Evolutionary conservation across 2,113 vertebrate species (phyloP).

Genomic region (Rhinogobius similis): DNA sequence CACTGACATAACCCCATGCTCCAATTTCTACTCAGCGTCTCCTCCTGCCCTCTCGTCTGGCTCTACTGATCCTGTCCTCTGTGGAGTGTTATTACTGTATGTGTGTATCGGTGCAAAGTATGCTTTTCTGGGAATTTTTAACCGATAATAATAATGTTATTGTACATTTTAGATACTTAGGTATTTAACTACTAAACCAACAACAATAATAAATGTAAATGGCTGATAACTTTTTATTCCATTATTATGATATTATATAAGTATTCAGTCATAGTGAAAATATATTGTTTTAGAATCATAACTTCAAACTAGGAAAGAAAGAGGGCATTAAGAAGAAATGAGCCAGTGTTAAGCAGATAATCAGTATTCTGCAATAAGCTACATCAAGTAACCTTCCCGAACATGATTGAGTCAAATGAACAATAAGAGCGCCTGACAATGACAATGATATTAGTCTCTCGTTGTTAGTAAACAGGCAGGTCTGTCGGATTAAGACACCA

Average conservation of each 20-base stretch:
- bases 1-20: conserved; percentile 39
- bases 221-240: not conserved
- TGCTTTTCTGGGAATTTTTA: not conserved
- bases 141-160: not conserved
- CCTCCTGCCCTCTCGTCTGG: conserved; percentile 25
- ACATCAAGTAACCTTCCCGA: conserved; percentile 69
- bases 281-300: not conserved
- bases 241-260: not conserved
- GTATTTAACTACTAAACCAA: not conserved
- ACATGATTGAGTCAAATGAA: conserved; percentile 70
- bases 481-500: conserved; percentile 68
- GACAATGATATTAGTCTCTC: conserved; percentile 66
- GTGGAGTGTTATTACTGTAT: conserved; percentile 11
- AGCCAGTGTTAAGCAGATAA: conserved; percentile 59
- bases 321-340: conserved; percentile 50
- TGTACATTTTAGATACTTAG: not conserved
- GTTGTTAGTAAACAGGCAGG: conserved; percentile 70
- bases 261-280: not conserved
- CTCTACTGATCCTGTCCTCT: conserved; percentile 17
- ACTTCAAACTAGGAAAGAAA: conserved; percentile 36
- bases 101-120: conserved; percentile 1
- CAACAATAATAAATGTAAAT: not conserved
- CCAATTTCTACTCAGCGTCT: conserved; percentile 18
- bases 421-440: conserved; percentile 67
- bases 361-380: conserved; percentile 68